Evolutionary conservation across 2,113 vertebrate species (phyloP).

Genomic region (Protobothrops flavoviridis): DNA sequence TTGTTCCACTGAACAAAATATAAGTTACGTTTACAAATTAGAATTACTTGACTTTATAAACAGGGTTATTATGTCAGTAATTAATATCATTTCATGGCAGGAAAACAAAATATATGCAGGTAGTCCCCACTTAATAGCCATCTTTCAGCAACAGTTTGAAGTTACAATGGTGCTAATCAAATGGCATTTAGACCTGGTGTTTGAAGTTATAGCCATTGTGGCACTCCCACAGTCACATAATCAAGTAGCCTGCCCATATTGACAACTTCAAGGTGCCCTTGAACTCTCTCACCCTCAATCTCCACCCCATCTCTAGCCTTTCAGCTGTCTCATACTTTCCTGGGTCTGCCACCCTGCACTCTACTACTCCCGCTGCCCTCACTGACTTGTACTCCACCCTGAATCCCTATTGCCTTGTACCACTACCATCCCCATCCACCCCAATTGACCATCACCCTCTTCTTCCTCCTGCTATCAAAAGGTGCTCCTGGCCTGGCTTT

Average conservation of each 20-base stretch:
- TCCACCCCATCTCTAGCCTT: background rate
- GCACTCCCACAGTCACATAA: background rate
- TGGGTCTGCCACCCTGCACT: background rate
- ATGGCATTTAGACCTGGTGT: background rate
- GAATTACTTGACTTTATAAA: background rate
- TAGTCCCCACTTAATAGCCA: background rate
- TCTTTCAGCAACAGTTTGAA: background rate
- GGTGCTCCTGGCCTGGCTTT: background rate
- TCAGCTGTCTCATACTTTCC: background rate
- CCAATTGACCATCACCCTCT: background rate
- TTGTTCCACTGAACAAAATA: background rate
- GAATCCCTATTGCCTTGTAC: background rate
- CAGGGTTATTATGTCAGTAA: background rate
- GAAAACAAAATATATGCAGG: background rate
- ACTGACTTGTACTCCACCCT: background rate
- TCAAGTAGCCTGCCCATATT: background rate
- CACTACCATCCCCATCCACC: no score
- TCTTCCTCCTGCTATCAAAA: background rate
- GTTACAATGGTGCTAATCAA: background rate
- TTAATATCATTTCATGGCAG: background rate
- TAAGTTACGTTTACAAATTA: background rate
- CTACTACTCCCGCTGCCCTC: no score
- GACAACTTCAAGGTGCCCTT: background rate
- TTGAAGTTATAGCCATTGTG: background rate
- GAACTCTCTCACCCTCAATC: background rate